phyloP scores from a whole-genome alignment of 37 sponge, comb jelly and placozoan genomes.

The Axinella damicornis region DNA sequence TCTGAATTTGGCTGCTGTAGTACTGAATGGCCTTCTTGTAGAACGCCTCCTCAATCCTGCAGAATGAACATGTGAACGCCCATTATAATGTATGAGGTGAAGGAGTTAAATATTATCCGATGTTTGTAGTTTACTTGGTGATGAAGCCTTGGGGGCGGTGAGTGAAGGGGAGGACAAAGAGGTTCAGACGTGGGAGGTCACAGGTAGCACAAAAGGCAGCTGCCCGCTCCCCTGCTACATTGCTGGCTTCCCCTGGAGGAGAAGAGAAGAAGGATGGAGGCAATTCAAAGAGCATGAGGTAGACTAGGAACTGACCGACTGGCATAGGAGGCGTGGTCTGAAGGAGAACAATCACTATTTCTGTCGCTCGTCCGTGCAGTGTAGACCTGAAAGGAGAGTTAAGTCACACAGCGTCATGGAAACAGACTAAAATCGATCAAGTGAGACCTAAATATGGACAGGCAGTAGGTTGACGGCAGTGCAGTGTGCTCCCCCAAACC shows the following conservation, averaged over 20 bases:
- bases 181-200: slow-evolving; percentile 61
- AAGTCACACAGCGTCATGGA: slow-evolving; percentile 1
- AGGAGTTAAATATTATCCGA: not conserved
- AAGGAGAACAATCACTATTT: slow-evolving; percentile 81
- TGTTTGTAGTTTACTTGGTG: slow-evolving; percentile 50
- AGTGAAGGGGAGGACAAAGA: slow-evolving; percentile 78
- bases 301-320: slow-evolving; percentile 12
- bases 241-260: slow-evolving; percentile 18
- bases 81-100: no score
- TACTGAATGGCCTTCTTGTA: slow-evolving; percentile 74
- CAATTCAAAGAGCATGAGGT: not conserved
- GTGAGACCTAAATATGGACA: not conserved
- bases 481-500: not conserved
- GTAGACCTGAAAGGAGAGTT: slow-evolving; percentile 50
- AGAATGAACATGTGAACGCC: not conserved
- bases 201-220: slow-evolving; percentile 67
- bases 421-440: not conserved
- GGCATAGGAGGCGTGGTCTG: slow-evolving; percentile 64
- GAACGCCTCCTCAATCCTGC: slow-evolving; percentile 83
- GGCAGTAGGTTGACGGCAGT: not conserved
- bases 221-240: slow-evolving; percentile 60
- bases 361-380: slow-evolving; percentile 69
- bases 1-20: slow-evolving; percentile 77
- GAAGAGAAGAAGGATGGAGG: not conserved
- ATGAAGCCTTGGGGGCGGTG: slow-evolving; percentile 64